Evolutionary conservation across 1,140 invertebrate species (phyloP).

Genomic region (Eciton burchellii): DNA sequence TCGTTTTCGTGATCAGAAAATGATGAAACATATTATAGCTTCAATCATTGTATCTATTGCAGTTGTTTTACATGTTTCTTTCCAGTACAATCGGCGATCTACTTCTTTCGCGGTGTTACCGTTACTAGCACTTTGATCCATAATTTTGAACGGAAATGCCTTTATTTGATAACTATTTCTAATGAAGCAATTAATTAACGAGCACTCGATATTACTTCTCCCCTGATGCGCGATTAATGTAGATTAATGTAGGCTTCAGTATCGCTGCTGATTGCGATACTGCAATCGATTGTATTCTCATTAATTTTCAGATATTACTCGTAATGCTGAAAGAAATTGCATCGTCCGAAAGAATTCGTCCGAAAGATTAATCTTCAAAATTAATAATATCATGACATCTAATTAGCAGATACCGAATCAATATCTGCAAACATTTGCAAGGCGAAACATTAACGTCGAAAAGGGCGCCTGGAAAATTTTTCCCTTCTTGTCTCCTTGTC

Average conservation of each 20-base stretch:
- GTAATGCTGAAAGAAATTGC: too few relatives aligned
- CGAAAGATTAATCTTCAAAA: too few relatives aligned
- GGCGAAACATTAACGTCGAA: not conserved
- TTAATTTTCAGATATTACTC: too few relatives aligned
- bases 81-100: conserved; percentile 76
- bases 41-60: not conserved
- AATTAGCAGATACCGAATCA: too few relatives aligned
- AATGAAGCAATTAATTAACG: not conserved
- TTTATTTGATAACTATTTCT: not conserved
- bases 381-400: too few relatives aligned
- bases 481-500: conserved; percentile 41
- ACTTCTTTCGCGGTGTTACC: conserved; percentile 77
- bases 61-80: not conserved
- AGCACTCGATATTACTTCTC: too few relatives aligned
- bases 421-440: not conserved
- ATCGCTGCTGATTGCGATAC: too few relatives aligned
- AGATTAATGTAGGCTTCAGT: not conserved
- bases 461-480: not conserved
- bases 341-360: too few relatives aligned
- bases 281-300: too few relatives aligned
- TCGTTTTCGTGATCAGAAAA: not conserved
- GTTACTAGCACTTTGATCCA: conserved; percentile 44
- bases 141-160: not conserved
- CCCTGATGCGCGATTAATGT: not conserved
- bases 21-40: not conserved